A percentile compares a stretch with the other conserved stretches of the same genome.
Evolutionary conservation across 2,797 vertebrate species (phyloP).

Genomic region (Nyctibius grandis): DNA sequence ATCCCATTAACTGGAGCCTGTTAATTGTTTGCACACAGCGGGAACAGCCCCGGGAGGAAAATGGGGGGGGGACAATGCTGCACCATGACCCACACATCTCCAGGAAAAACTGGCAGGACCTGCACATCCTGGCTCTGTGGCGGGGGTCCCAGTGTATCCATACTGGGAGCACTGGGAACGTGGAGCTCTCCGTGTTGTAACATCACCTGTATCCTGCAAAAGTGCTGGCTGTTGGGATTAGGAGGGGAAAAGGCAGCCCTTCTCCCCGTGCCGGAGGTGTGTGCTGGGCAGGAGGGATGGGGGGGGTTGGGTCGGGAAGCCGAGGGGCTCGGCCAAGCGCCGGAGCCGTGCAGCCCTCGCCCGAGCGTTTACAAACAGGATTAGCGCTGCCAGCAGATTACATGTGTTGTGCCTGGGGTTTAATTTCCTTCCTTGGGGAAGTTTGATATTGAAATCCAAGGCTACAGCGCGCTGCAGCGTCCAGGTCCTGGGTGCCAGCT

Average conservation of each 20-base stretch:
- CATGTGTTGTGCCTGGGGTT: rapidly evolving
- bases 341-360: rapidly evolving
- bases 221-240: background rate
- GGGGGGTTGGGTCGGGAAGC: rapidly evolving
- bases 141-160: background rate
- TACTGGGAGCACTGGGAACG: background rate
- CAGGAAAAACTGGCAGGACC: background rate
- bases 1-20: background rate
- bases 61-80: rapidly evolving
- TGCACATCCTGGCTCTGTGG: rapidly evolving
- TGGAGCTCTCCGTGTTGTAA: background rate
- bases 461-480: rapidly evolving
- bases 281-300: rapidly evolving
- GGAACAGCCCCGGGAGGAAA: background rate
- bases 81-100: rapidly evolving
- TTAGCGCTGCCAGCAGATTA: background rate
- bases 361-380: background rate
- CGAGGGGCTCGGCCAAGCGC: rapidly evolving
- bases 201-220: background rate
- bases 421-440: background rate
- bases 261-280: rapidly evolving
- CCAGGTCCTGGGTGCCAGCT: background rate
- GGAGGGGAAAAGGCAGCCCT: rapidly evolving
- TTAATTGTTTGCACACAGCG: rapidly evolving
- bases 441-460: background rate